Percentiles rank a stretch among this genome's conserved stretches.
phyloP scores from a whole-genome alignment of 2,797 vertebrate genomes.

The Melanotaenia parkinsoni region DNA sequence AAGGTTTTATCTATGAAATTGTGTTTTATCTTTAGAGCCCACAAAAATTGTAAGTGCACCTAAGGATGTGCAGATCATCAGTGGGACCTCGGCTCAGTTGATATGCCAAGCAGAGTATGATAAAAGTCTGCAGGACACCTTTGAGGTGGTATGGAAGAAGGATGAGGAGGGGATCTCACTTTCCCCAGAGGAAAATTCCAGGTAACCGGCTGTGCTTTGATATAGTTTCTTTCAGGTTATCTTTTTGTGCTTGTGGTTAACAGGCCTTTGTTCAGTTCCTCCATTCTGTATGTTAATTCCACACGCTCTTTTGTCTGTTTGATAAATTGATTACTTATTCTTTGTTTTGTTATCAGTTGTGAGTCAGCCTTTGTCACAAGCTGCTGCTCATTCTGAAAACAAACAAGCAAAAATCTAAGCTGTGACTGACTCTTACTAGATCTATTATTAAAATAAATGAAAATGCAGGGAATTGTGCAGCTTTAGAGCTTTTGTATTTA shows the following conservation, averaged over 20 bases:
- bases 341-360: conserved; percentile 3
- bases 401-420: neutral
- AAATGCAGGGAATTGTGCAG: neutral
- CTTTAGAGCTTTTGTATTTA: neutral
- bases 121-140: conserved; percentile 78
- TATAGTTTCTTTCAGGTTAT: conserved; percentile 1
- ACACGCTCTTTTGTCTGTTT: neutral
- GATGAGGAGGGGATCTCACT: conserved; percentile 79
- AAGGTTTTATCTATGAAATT: neutral
- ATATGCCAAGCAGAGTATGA: conserved; percentile 87
- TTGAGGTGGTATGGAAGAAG: conserved; percentile 78
- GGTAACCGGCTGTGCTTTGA: conserved; percentile 72
- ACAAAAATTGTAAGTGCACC: conserved; percentile 86
- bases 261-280: neutral
- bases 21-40: conserved; percentile 80
- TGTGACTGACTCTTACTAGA: neutral
- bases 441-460: neutral
- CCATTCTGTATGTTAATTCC: conserved; percentile 6
- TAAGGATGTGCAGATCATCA: conserved; percentile 79
- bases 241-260: conserved; percentile 1
- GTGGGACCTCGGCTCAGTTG: conserved; percentile 82
- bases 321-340: conserved; percentile 1
- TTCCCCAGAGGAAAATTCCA: conserved; percentile 79
- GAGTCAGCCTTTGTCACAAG: neutral
- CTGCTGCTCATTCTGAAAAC: neutral